phyloP scores from a whole-genome alignment of 2,797 vertebrate genomes.

The Pampus argenteus region DNA sequence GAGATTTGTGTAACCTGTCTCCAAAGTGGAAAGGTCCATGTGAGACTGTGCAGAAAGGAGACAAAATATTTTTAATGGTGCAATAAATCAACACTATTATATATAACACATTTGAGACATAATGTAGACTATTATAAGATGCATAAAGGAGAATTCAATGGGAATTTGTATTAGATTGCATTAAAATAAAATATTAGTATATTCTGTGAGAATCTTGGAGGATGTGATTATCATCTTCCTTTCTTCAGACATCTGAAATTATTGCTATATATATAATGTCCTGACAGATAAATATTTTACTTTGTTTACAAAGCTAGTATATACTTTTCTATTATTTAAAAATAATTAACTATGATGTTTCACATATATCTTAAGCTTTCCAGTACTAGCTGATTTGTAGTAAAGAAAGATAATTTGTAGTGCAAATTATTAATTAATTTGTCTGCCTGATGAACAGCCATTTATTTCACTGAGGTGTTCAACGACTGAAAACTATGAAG shows the following conservation, averaged over 20 bases:
- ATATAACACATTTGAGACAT: background rate
- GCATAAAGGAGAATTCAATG: background rate
- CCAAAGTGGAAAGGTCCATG: background rate
- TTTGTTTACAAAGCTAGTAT: conserved; percentile 64
- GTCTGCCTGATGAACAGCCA: background rate
- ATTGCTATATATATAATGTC: conserved; percentile 35
- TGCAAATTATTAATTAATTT: no score
- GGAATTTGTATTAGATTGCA: background rate
- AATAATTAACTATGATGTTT: conserved; percentile 5
- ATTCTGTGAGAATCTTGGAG: conserved; percentile 8
- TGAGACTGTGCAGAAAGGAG: background rate
- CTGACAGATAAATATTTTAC: conserved; percentile 28
- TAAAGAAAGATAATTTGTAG: background rate
- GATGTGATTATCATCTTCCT: background rate
- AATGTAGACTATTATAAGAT: background rate
- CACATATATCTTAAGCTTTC: conserved; percentile 4
- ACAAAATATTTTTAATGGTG: background rate
- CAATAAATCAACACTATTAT: conserved; percentile 14
- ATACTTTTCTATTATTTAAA: conserved; percentile 63
- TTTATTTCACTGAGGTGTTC: conserved; percentile 4
- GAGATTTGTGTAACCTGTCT: conserved; percentile 5
- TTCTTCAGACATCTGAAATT: conserved; percentile 24
- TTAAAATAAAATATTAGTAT: background rate
- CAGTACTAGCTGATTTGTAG: conserved; percentile 6
- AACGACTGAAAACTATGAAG: conserved; percentile 27